These are phyloP conservation scores for Aelia acuminata DNA, from an alignment of 2,888 invertebrate species.

Conservation along the genomic window DNA sequence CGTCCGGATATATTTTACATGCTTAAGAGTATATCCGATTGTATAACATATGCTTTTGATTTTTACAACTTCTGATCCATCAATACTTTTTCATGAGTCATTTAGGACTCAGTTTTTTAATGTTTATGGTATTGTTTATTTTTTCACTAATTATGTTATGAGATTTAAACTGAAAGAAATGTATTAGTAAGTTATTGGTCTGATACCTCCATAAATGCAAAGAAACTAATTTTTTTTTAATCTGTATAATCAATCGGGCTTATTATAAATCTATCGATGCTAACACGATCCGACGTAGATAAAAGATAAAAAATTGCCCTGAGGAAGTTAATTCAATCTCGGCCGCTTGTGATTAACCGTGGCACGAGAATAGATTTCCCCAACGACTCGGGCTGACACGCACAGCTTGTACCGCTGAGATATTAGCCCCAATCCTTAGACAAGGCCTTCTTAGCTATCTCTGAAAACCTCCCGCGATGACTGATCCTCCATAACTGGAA, in stretches of 20 bases:
- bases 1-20: too few species aligned
- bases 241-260: background rate
- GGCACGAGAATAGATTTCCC: conserved; percentile 6
- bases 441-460: background rate
- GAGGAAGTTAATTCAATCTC: conserved; percentile 34
- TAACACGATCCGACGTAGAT: background rate
- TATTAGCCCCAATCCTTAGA: conserved; percentile 1
- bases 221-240: background rate
- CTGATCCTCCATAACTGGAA: conserved; percentile 8
- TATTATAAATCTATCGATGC: background rate
- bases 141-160: too few species aligned
- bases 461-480: background rate
- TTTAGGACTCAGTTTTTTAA: too few species aligned
- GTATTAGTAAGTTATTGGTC: background rate
- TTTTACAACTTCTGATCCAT: too few species aligned
- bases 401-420: background rate
- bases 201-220: background rate
- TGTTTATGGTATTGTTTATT: too few species aligned
- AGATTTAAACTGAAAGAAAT: background rate
- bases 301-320: conserved; percentile 8
- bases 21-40: too few species aligned
- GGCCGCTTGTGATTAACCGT: background rate
- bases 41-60: too few species aligned
- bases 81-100: too few species aligned
- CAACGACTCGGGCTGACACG: background rate